Conservation (phyloP, 1,140 invertebrate species). For the Oncopodura yosiiana region DNA sequence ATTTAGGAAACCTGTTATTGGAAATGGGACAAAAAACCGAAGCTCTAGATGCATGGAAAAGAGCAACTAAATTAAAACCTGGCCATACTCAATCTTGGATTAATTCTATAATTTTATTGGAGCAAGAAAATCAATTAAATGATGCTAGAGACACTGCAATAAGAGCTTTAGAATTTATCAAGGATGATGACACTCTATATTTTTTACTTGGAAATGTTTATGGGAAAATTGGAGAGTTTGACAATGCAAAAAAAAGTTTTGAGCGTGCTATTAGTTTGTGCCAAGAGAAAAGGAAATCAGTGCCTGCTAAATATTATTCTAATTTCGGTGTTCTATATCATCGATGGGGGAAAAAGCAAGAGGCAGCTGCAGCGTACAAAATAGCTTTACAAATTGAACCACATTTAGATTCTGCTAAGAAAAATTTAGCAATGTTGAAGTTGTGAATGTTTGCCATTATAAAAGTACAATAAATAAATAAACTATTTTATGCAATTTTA, state of each 20-base stretch:
- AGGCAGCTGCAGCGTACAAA: constrained; percentile 64
- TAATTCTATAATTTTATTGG: constrained; percentile 77
- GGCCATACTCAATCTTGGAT: constrained; percentile 78
- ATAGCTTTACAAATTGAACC: constrained; percentile 64
- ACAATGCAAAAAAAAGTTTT: constrained; percentile 71
- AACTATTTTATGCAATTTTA: not conserved
- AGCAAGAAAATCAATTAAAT: constrained; percentile 63
- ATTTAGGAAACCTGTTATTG: constrained; percentile 81
- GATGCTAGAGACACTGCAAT: constrained; percentile 58
- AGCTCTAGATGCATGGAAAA: constrained; percentile 62
- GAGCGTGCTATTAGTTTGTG: constrained; percentile 54
- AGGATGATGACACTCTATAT: constrained; percentile 61
- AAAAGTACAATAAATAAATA: not conserved
- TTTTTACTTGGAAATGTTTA: constrained; percentile 81
- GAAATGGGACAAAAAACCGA: constrained; percentile 49
- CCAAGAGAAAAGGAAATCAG: constrained; percentile 54
- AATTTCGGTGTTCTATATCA: constrained; percentile 91
- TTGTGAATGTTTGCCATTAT: constrained; percentile 12
- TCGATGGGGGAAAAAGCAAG: constrained; percentile 69
- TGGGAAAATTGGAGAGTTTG: constrained; percentile 66
- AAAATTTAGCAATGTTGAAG: constrained; percentile 51
- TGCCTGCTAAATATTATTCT: constrained; percentile 53
- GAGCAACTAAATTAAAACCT: constrained; percentile 65
- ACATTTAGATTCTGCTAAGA: constrained; percentile 50
- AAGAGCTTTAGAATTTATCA: constrained; percentile 56